Percentiles rank a stretch among this genome's conserved stretches.
Evolutionary conservation across 2,113 vertebrate genomes (phyloP).

Genomic region (Orcinus orca): DNA sequence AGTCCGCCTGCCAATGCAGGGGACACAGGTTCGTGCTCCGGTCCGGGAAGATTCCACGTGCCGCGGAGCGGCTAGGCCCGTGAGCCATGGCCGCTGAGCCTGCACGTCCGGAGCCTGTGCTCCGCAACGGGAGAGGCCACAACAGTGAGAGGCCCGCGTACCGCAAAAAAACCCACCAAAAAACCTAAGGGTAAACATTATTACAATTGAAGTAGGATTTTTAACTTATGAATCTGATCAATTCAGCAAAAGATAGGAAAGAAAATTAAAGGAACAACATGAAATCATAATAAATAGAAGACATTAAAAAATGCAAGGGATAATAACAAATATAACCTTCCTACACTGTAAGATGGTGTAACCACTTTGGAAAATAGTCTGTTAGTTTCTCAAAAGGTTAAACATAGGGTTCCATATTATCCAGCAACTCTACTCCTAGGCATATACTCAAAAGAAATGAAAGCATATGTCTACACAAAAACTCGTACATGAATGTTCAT

Average conservation of each 20-base stretch:
- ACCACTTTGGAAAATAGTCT: neutral
- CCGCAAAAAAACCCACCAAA: too few relatives aligned
- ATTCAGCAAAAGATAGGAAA: neutral
- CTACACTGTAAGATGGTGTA: neutral
- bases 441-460: neutral
- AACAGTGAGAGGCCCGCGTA: too few relatives aligned
- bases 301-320: neutral
- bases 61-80: rapidly evolving
- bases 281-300: neutral
- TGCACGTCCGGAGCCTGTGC: too few relatives aligned
- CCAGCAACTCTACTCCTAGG: neutral
- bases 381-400: neutral
- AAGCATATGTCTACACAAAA: neutral
- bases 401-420: neutral
- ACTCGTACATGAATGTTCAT: neutral
- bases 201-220: neutral
- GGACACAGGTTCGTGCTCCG: too few relatives aligned
- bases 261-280: neutral
- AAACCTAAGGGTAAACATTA: neutral
- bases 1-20: too few relatives aligned
- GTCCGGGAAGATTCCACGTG: too few relatives aligned
- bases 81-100: too few relatives aligned
- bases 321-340: neutral
- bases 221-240: neutral
- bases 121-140: too few relatives aligned